Percentiles rank a stretch among this genome's conserved stretches.
These are phyloP conservation scores for Drosophila athabasca DNA, from an alignment of 1,140 invertebrate genomes.

Conservation along the genomic window DNA sequence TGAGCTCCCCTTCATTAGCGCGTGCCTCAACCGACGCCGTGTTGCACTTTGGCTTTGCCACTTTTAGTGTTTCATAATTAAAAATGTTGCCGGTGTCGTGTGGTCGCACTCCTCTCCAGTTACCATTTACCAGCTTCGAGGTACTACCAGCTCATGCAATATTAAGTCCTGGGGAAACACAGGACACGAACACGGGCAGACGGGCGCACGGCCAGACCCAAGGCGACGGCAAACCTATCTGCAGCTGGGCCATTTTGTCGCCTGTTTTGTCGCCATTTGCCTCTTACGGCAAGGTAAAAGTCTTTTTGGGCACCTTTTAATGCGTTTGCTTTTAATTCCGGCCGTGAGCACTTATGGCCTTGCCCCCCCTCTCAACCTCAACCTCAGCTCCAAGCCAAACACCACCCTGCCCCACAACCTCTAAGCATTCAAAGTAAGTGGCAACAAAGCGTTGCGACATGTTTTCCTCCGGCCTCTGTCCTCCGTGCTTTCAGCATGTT, in stretches of 20 bases:
- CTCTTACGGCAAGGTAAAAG: constrained; percentile 66
- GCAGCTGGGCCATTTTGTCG: constrained; percentile 72
- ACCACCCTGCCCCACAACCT: background rate
- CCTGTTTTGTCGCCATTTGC: constrained; percentile 45
- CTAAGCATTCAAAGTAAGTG: constrained; percentile 61
- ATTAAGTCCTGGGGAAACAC: constrained; percentile 60
- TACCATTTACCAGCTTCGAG: constrained; percentile 21
- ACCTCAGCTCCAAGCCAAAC: constrained; percentile 5
- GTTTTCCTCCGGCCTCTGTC: constrained; percentile 21
- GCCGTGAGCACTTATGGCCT: constrained; percentile 72
- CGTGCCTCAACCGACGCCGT: constrained; percentile 51
- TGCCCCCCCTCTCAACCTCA: constrained; percentile 23
- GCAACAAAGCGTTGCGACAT: constrained; percentile 64
- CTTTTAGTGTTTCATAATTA: constrained; percentile 84
- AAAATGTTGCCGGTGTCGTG: constrained; percentile 78
- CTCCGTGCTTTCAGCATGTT: constrained; percentile 54
- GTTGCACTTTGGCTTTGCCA: constrained; percentile 83
- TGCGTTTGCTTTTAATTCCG: constrained; percentile 81
- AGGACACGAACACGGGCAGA: no score
- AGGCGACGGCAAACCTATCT: constrained; percentile 40
- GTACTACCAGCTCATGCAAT: constrained; percentile 65
- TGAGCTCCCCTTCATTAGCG: constrained; percentile 37
- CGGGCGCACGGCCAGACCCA: constrained; percentile 1
- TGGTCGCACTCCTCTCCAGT: constrained; percentile 40
- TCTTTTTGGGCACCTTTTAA: constrained; percentile 81